Evolutionary conservation across 2,797 vertebrate species (phyloP).

Genomic region (Catostomus latipinnis): DNA sequence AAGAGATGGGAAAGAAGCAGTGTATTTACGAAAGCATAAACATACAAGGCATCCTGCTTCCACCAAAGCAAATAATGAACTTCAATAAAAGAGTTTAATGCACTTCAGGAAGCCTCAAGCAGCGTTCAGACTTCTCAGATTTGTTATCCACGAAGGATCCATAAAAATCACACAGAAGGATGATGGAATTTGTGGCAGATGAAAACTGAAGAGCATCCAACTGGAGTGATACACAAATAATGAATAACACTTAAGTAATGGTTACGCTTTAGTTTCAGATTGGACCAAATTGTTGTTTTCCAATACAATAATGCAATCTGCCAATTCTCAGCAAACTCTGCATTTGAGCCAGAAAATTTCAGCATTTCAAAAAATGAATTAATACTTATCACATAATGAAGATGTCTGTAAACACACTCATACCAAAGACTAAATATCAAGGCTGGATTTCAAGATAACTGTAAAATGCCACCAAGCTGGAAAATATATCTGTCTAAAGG

Average conservation of each 20-base stretch:
- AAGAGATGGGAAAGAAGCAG: not conserved
- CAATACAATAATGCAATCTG: not conserved
- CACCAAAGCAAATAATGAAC: constrained; percentile 8
- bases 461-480: constrained; percentile 52
- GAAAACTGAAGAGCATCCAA: not conserved
- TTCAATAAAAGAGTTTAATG: constrained; percentile 4
- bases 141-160: constrained; percentile 2
- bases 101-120: not conserved
- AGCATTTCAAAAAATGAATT: no score
- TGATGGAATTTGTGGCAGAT: constrained; percentile 10
- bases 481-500: constrained; percentile 46
- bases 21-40: not conserved
- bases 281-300: not conserved
- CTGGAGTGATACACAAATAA: no score
- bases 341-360: no score
- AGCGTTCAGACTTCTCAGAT: not conserved
- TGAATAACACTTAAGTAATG: no score
- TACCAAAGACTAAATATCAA: constrained; percentile 32
- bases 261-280: not conserved
- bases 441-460: constrained; percentile 1
- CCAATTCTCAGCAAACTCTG: no score
- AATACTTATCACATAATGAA: not conserved
- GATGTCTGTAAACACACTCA: not conserved
- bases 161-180: constrained; percentile 13
- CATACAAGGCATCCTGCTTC: not conserved